Evolutionary conservation across 2,113 vertebrate genomes (phyloP).

Genomic region (Tympanuchus pallidicinctus): DNA sequence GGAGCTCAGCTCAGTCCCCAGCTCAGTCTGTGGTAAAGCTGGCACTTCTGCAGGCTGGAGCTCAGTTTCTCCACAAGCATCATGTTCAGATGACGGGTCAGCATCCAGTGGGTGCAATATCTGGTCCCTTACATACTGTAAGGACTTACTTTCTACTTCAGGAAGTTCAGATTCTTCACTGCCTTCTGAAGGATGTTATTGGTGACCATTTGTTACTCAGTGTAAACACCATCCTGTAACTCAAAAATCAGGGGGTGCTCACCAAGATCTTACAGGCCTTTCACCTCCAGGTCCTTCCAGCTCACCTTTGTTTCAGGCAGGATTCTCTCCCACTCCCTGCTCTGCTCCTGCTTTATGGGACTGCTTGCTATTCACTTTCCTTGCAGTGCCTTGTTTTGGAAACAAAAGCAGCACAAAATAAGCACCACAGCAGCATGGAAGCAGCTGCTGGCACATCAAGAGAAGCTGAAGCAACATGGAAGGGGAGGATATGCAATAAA

Average conservation of each 20-base stretch:
- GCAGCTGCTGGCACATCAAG: slow-evolving; percentile 26
- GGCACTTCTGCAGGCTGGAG: neutral
- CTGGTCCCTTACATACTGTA: slow-evolving; percentile 22
- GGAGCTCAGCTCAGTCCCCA: neutral
- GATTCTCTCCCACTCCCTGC: neutral
- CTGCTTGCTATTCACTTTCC: slow-evolving; percentile 11
- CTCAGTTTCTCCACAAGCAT: neutral
- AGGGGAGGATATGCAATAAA: slow-evolving; percentile 46
- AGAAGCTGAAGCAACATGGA: slow-evolving; percentile 67
- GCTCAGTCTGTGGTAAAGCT: neutral
- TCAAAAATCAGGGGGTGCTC: neutral
- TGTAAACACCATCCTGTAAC: neutral
- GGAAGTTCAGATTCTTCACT: neutral
- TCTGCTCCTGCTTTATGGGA: neutral
- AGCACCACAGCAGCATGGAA: neutral
- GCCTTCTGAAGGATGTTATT: neutral
- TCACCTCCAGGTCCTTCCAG: neutral
- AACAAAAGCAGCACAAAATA: neutral
- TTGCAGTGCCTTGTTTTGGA: slow-evolving; percentile 27
- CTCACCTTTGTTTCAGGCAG: neutral
- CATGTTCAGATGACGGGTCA: neutral
- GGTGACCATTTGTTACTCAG: neutral
- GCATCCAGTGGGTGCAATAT: neutral
- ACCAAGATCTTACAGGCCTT: neutral
- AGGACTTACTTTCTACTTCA: neutral